A percentile compares a stretch with the other conserved stretches of the same genome.
These are phyloP conservation scores for Eurois occulta DNA, from an alignment of 2,888 invertebrate species.

Conservation along the genomic window DNA sequence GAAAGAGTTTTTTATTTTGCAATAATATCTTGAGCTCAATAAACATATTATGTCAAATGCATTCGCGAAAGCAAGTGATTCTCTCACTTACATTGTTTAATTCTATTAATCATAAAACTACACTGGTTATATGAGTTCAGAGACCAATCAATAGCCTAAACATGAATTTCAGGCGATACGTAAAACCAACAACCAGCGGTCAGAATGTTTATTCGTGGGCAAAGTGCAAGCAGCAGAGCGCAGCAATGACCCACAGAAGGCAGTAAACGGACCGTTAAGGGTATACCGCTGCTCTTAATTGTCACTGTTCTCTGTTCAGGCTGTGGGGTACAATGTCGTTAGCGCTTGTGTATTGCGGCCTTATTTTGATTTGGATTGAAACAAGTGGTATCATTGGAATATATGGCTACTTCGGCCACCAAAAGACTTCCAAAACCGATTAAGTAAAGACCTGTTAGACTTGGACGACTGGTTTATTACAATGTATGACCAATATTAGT, in stretches of 20 bases:
- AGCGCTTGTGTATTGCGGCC: conserved; percentile 36
- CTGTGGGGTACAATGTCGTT: conserved; percentile 34
- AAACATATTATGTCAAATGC: not conserved
- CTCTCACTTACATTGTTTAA: not conserved
- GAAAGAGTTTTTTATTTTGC: not conserved
- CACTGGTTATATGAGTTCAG: not conserved
- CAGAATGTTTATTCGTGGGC: conserved; percentile 27
- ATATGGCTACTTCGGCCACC: too few relatives aligned
- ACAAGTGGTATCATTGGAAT: not conserved
- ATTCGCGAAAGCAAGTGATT: not conserved
- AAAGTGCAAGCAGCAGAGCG: conserved; percentile 45
- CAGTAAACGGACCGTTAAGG: conserved; percentile 72
- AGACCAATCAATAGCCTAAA: not conserved
- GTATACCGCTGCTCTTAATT: conserved; percentile 62
- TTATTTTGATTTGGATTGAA: conserved; percentile 3
- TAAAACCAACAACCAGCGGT: conserved; percentile 1
- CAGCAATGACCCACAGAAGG: conserved; percentile 64
- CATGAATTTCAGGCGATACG: not conserved
- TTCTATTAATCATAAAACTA: not conserved
- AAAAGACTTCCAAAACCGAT: not conserved
- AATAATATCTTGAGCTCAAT: not conserved
- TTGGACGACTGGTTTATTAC: not conserved
- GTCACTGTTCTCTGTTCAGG: conserved; percentile 28
- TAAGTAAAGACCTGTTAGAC: not conserved
- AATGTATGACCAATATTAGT: not conserved